A percentile compares a stretch with the other conserved stretches of the same genome.
Conservation (phyloP, 23 tunicate species). For the Corella eumyota region DNA sequence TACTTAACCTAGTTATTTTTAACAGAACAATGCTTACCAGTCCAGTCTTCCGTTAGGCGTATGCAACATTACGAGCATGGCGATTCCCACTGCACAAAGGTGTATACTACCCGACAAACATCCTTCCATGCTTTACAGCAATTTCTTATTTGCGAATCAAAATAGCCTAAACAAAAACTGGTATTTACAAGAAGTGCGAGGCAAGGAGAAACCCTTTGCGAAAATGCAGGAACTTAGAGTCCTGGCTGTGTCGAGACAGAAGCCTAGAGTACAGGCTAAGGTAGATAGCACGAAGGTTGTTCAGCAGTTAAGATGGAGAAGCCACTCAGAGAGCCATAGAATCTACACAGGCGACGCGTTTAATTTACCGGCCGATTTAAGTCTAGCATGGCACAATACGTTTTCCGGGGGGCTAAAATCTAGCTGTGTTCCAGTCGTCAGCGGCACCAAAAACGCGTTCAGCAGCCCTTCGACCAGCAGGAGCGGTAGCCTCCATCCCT, state of each 20-base stretch:
- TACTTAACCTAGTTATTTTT: no score
- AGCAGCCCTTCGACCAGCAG: background rate
- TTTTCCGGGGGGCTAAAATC: background rate
- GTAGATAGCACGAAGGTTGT: background rate
- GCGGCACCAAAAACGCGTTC: background rate
- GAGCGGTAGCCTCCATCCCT: no score
- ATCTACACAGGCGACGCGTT: slow-evolving; percentile 11
- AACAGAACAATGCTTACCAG: no score
- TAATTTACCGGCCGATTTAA: slow-evolving; percentile 9
- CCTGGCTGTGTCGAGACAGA: slow-evolving; percentile 5
- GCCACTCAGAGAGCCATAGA: background rate
- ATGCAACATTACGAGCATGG: slow-evolving; percentile 10
- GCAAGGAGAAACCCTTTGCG: slow-evolving; percentile 3
- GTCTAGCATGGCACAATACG: slow-evolving; percentile 6
- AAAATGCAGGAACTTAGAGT: background rate
- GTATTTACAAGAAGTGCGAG: slow-evolving; percentile 7
- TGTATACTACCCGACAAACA: slow-evolving; percentile 4
- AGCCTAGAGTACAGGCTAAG: background rate
- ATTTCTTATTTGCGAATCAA: background rate
- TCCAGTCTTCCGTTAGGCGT: slow-evolving; percentile 3
- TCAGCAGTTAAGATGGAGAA: slow-evolving; percentile 6
- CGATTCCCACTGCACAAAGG: slow-evolving; percentile 1
- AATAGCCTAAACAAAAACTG: slow-evolving; percentile 12
- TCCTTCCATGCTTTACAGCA: slow-evolving; percentile 4
- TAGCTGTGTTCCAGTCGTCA: no score